Percentiles rank a stretch among this genome's conserved stretches.
phyloP scores from a whole-genome alignment of 2,113 vertebrate genomes.

The Natator depressus region DNA sequence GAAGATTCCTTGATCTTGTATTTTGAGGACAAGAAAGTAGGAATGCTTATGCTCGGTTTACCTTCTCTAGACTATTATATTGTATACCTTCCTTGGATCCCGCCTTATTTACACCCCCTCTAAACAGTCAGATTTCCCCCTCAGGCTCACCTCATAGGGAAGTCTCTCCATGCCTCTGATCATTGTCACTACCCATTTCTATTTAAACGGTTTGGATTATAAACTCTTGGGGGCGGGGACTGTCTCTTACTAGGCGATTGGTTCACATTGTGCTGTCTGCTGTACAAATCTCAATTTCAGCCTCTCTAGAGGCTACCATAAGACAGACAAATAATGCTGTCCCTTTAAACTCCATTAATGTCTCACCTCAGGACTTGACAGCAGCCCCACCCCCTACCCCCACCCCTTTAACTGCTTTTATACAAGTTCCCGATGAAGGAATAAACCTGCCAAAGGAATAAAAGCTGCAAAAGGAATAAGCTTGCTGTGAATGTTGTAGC shows the following conservation, averaged over 20 bases:
- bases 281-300: neutral
- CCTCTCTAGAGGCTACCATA: neutral
- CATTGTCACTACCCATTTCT: neutral
- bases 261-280: too few relatives aligned
- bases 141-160: neutral
- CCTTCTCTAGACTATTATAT: neutral
- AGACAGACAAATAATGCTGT: neutral
- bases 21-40: neutral
- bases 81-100: neutral
- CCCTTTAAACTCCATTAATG: conserved; percentile 42
- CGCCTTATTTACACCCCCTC: neutral
- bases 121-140: neutral
- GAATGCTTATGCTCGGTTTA: fast-evolving
- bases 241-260: fast-evolving
- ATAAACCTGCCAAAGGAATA: conserved; percentile 51
- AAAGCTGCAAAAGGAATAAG: conserved; percentile 36
- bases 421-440: conserved; percentile 42
- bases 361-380: conserved; percentile 32
- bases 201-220: neutral
- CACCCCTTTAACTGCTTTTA: conserved; percentile 23
- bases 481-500: neutral
- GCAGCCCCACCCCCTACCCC: neutral
- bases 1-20: neutral
- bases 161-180: neutral
- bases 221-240: neutral